Evolutionary conservation across 1,140 invertebrate species (phyloP).

Genomic region (Antheraea mylitta): DNA sequence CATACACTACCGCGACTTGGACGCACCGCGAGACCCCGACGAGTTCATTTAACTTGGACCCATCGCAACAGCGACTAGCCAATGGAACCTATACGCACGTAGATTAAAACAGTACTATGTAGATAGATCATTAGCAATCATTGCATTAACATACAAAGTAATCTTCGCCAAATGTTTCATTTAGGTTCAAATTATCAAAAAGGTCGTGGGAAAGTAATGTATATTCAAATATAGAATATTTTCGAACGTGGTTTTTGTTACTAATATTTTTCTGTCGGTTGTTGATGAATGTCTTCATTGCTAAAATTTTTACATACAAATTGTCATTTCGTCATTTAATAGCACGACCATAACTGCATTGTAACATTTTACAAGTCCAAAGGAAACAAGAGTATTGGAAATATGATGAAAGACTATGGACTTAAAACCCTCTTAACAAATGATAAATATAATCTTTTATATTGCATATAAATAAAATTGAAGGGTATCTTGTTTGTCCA

Average conservation of each 20-base stretch:
- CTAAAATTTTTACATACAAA: too few relatives aligned
- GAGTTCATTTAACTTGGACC: constrained; percentile 83
- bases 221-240: constrained; percentile 8
- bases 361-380: too few relatives aligned
- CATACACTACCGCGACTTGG: constrained; percentile 94
- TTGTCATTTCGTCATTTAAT: too few relatives aligned
- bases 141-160: not conserved
- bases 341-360: too few relatives aligned
- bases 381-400: too few relatives aligned
- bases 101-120: constrained; percentile 2
- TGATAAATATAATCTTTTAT: too few relatives aligned
- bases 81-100: constrained; percentile 24
- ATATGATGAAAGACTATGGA: too few relatives aligned
- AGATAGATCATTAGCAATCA: not conserved
- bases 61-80: constrained; percentile 23
- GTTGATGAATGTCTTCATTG: too few relatives aligned
- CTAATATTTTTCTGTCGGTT: not conserved
- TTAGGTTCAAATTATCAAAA: not conserved
- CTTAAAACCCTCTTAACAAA: too few relatives aligned
- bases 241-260: not conserved
- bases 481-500: too few relatives aligned
- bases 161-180: not conserved
- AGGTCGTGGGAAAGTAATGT: constrained; percentile 1
- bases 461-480: too few relatives aligned
- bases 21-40: constrained; percentile 92